Evolutionary conservation across 1,140 invertebrate genomes (phyloP).

Genomic region (Cherax destructor): DNA sequence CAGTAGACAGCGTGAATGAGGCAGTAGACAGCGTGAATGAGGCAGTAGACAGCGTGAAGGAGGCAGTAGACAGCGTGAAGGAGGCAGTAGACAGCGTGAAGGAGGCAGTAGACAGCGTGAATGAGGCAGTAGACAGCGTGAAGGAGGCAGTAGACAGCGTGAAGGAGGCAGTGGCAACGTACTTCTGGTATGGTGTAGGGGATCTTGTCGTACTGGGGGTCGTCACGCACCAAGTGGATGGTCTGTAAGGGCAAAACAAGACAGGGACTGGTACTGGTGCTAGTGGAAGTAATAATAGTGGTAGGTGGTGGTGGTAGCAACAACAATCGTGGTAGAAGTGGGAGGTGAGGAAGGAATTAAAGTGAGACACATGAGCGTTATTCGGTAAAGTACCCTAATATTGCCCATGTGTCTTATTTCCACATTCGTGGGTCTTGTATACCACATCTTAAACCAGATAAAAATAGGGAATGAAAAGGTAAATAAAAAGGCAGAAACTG

Average conservation of each 20-base stretch:
- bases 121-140: not conserved
- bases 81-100: too few relatives aligned
- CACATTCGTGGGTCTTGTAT: too few relatives aligned
- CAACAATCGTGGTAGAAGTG: not conserved
- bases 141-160: too few relatives aligned
- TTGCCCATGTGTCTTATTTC: too few relatives aligned
- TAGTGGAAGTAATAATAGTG: too few relatives aligned
- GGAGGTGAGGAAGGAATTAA: not conserved
- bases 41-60: too few relatives aligned
- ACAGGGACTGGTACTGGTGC: not conserved
- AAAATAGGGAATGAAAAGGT: not conserved
- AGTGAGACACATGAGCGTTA: too few relatives aligned
- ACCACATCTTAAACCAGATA: too few relatives aligned
- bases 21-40: too few relatives aligned
- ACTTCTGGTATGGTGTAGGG: not conserved
- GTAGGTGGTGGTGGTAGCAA: not conserved
- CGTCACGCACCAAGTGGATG: constrained; percentile 6
- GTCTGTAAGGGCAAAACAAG: not conserved
- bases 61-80: not conserved
- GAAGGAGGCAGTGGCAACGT: not conserved
- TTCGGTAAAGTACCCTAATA: too few relatives aligned
- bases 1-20: too few relatives aligned
- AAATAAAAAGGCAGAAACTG: not conserved
- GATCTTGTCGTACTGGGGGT: constrained; percentile 26
- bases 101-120: not conserved